A percentile compares a stretch with the other conserved stretches of the same genome.
Conservation (phyloP, 1,140 invertebrate species). For the Trinorchestia longiramus region DNA sequence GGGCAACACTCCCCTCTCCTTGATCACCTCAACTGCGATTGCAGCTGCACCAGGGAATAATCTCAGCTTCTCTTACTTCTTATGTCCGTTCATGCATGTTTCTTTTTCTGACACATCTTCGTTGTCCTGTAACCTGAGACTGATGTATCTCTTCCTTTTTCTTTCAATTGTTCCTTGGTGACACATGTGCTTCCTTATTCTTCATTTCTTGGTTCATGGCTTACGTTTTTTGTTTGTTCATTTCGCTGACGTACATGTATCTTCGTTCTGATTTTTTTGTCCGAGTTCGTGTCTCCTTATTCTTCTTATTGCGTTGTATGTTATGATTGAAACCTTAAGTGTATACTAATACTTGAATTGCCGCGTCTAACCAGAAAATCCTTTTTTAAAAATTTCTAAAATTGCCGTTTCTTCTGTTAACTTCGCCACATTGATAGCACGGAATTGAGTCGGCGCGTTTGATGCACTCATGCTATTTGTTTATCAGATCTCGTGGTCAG, state of each 20-base stretch:
- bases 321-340: neutral
- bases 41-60: neutral
- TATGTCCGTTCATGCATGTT: neutral
- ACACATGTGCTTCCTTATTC: no score
- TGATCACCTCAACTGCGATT: conserved; percentile 37
- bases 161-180: no score
- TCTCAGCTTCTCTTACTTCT: neutral
- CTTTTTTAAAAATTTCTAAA: neutral
- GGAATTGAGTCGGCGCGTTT: neutral
- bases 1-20: conserved; percentile 18
- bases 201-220: no score
- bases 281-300: neutral
- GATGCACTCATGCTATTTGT: neutral
- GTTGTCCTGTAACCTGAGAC: no score
- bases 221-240: no score
- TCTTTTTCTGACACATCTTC: neutral
- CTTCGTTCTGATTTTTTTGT: neutral
- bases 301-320: neutral
- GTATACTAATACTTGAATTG: neutral
- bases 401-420: neutral
- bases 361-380: neutral
- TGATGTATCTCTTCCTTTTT: no score
- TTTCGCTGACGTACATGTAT: neutral
- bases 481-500: neutral
- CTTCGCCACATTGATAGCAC: neutral